Evolutionary conservation across 2,113 vertebrate genomes (phyloP).

Genomic region (Phainopepla nitens): DNA sequence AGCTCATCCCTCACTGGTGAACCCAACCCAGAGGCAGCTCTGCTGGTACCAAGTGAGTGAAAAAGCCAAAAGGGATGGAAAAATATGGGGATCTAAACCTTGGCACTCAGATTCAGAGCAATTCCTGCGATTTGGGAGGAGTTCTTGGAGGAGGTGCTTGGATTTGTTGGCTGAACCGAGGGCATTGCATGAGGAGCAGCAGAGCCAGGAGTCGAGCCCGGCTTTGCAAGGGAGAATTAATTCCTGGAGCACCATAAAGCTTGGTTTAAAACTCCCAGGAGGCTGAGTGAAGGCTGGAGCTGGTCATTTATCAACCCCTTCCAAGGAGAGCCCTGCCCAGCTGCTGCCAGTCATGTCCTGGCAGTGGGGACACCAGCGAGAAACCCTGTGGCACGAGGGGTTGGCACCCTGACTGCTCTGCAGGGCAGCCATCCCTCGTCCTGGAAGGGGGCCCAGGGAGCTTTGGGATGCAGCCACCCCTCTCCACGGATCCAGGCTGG

Average conservation of each 20-base stretch:
- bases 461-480: background rate
- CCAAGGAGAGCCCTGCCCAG: background rate
- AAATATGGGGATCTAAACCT: background rate
- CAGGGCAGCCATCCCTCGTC: background rate
- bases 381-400: background rate
- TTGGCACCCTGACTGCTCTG: background rate
- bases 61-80: background rate
- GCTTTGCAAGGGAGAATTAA: background rate
- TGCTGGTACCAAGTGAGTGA: accelerated
- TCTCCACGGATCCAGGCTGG: background rate
- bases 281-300: background rate
- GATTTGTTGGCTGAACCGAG: background rate
- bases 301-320: background rate
- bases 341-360: background rate
- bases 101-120: accelerated
- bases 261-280: background rate
- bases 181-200: background rate
- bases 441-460: background rate
- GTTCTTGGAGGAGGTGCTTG: background rate
- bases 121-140: background rate
- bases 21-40: accelerated
- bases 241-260: background rate
- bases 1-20: background rate
- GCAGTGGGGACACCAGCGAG: background rate
- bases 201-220: background rate